These are phyloP conservation scores for Plagiodera versicolora DNA, from an alignment of 2,888 invertebrate genomes.

Conservation along the genomic window DNA sequence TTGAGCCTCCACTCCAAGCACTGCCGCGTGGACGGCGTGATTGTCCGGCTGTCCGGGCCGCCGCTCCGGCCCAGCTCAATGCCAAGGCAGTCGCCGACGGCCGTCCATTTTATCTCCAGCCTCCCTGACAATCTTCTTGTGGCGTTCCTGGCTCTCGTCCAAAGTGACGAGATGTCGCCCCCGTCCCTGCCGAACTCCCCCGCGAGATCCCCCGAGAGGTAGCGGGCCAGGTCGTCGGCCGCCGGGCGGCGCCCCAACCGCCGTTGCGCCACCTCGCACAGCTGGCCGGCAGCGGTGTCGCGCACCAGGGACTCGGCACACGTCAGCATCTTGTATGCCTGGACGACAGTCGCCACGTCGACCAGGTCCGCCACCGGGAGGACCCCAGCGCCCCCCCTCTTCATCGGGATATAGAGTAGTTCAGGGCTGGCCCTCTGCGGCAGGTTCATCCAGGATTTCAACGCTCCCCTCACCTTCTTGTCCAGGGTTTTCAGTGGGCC, in stretches of 20 bases:
- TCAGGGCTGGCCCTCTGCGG: conserved; percentile 42
- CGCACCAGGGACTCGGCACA: conserved; percentile 21
- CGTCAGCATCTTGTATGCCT: conserved; percentile 39
- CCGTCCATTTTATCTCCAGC: too few relatives aligned
- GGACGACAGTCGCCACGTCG: conserved; percentile 34
- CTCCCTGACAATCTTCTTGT: too few relatives aligned
- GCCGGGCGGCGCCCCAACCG: conserved; percentile 21
- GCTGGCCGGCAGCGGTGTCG: conserved; percentile 29
- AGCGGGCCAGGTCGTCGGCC: conserved; percentile 31
- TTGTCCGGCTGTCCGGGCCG: too few relatives aligned
- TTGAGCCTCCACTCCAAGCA: too few relatives aligned
- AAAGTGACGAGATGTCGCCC: too few relatives aligned
- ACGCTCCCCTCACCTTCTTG: conserved; percentile 27
- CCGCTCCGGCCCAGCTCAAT: too few relatives aligned
- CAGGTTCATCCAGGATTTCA: conserved; percentile 42
- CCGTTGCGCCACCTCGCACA: conserved; percentile 29
- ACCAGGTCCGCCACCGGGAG: conserved; percentile 41
- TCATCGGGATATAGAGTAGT: conserved; percentile 32
- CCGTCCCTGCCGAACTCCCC: too few relatives aligned
- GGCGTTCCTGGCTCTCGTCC: too few relatives aligned
- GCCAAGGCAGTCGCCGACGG: too few relatives aligned
- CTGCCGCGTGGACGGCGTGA: too few relatives aligned
- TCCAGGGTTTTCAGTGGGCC: conserved; percentile 35
- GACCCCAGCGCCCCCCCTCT: conserved; percentile 40
- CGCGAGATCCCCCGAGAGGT: conserved; percentile 30